Evolutionary conservation across 2,888 invertebrate genomes (phyloP).

Genomic region (Dasypolia templi): DNA sequence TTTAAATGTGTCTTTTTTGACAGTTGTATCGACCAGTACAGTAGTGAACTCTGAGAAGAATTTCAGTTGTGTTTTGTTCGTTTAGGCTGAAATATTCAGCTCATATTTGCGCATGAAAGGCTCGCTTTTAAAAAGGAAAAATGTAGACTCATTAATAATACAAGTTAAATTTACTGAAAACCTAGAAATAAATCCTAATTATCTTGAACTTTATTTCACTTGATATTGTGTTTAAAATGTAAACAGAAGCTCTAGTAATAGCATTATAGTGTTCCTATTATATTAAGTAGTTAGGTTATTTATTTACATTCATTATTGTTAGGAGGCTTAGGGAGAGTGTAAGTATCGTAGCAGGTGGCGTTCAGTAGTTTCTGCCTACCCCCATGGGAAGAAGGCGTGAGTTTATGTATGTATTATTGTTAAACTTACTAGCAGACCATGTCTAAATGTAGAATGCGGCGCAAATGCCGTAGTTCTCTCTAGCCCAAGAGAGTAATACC

Average conservation of each 20-base stretch:
- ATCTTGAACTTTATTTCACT: constrained; percentile 6
- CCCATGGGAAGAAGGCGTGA: too few relatives aligned
- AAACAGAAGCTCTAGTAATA: neutral
- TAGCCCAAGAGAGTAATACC: neutral
- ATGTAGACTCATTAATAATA: neutral
- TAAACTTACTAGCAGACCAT: neutral
- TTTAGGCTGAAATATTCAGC: neutral
- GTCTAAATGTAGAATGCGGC: neutral
- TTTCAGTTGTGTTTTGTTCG: neutral
- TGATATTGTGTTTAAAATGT: neutral
- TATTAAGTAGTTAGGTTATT: constrained; percentile 24
- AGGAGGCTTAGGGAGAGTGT: neutral
- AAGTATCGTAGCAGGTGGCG: too few relatives aligned
- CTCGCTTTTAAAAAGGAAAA: neutral
- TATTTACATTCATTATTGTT: constrained; percentile 21
- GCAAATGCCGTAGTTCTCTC: neutral
- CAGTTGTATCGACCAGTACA: too few relatives aligned
- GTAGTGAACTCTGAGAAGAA: neutral
- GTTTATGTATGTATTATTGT: neutral
- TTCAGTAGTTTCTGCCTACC: too few relatives aligned
- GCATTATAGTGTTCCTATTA: constrained; percentile 39
- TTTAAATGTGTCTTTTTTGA: too few relatives aligned
- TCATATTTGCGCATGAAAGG: neutral
- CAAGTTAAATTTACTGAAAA: neutral
- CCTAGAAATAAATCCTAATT: neutral